Base-by-base conservation (phyloP, 1,140 invertebrate genomes). In the Drosophila orena region DNA sequence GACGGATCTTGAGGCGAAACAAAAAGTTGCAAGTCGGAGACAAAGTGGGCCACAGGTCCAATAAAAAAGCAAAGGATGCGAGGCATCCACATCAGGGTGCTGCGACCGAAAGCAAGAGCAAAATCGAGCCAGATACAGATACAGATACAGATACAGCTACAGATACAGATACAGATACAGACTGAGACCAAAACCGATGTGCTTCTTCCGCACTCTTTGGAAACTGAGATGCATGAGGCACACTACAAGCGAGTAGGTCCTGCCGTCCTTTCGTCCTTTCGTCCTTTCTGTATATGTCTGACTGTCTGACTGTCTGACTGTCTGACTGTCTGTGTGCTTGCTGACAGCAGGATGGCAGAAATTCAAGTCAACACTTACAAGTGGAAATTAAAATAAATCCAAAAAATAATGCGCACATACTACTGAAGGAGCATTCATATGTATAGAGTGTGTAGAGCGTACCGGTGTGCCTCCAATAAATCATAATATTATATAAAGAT, bases 11-110 rank as follows among this genome's bases (percentile, higher is more conserved):
- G 42, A 35, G 77, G 50, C 65, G 60, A 72, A 69, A 77, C 74
- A 84, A 80, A 84, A 84, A 85, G 72, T 80, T 69, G 81, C 77
- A 69, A 86, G 73, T 85, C 81, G 57, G 66, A 73, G 68, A 80
- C 81, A 85, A 85, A 85, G 77, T 85, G 77, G 77, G 66, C 14
- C 77, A 81, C 71, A 84, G 71, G 79, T 38, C 68, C 66, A 62
- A 57, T 59, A 72, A 55, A 66, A 79, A 72, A 60, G 12, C 17
- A 50, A 66, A 22, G 43, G 50, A 77, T 49, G 49, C 35, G 55
- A 22, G 53, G 46, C 57, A 47, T 60, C 56, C 61, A 27, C 20
- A 43, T 43, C 44, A 10, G 47, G 59, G 37, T 38, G 52, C 44
- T 53, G 34, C 30, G 11, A 55, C 53, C 40, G 35, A 62, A 44